phyloP scores from a whole-genome alignment of 2,888 invertebrate genomes.

The Anaspis maculata region DNA sequence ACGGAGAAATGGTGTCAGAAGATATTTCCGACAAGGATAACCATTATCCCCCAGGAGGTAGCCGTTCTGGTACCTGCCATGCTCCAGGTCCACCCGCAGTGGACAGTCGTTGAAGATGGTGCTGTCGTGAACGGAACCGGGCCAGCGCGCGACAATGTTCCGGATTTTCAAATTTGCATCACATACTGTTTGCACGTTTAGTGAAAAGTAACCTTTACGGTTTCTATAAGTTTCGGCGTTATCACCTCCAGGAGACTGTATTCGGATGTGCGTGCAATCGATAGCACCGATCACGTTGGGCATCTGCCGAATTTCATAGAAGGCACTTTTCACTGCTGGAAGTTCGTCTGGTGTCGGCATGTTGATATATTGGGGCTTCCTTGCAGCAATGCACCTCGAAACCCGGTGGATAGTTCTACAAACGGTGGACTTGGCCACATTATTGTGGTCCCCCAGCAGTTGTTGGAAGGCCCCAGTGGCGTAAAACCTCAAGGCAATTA shows the following conservation, averaged over 20 bases:
- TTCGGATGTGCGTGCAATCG: slow-evolving; percentile 19
- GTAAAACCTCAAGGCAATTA: background rate
- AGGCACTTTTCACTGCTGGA: slow-evolving; percentile 1
- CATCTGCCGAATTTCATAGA: slow-evolving; percentile 2
- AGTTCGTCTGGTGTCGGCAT: slow-evolving; percentile 1
- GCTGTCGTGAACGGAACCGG: background rate
- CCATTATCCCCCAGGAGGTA: slow-evolving; percentile 8
- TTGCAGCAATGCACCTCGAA: background rate
- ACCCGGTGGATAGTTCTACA: background rate
- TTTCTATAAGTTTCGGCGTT: slow-evolving; percentile 18
- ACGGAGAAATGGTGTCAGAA: slow-evolving; percentile 5
- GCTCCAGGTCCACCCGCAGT: slow-evolving; percentile 4
- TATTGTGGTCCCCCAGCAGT: background rate
- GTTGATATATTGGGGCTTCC: background rate
- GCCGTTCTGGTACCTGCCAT: slow-evolving; percentile 1
- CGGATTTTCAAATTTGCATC: background rate
- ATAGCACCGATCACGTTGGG: no score
- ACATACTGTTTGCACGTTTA: slow-evolving; percentile 11
- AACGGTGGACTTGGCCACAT: background rate
- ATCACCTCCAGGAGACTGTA: slow-evolving; percentile 18
- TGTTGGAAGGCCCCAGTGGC: background rate
- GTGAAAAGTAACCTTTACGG: slow-evolving; percentile 19
- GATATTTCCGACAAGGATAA: slow-evolving; percentile 3
- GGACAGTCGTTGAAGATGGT: slow-evolving; percentile 3
- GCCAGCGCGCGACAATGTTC: slow-evolving; percentile 1